Conservation (phyloP, 2,888 invertebrate genomes). For the Psylliodes chrysocephalus region DNA sequence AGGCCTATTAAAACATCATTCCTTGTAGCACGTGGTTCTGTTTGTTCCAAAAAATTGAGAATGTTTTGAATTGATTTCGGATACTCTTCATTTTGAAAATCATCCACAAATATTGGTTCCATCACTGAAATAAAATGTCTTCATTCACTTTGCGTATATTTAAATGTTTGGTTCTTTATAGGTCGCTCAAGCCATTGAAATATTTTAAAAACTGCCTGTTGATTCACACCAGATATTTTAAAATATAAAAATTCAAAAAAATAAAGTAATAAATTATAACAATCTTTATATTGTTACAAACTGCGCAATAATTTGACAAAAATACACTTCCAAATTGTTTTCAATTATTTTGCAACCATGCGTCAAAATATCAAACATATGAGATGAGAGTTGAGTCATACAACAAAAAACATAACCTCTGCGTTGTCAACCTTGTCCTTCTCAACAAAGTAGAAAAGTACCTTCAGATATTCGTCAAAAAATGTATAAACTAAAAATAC, state of each 20-base stretch:
- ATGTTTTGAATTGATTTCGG: constrained; percentile 56
- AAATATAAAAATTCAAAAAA: neutral
- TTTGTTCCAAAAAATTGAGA: constrained; percentile 47
- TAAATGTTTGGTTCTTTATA: neutral
- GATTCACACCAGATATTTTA: constrained; percentile 35
- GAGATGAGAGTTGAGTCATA: too few relatives aligned
- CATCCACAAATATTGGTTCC: constrained; percentile 59
- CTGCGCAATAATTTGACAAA: neutral
- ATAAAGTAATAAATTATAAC: neutral
- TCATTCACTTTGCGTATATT: constrained; percentile 9
- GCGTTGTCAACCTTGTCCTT: constrained; percentile 8
- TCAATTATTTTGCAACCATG: neutral
- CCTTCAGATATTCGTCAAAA: neutral
- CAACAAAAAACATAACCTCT: constrained; percentile 10
- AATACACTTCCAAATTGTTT: too few relatives aligned
- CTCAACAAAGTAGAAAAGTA: neutral
- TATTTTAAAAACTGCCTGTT: constrained; percentile 47
- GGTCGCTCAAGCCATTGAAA: constrained; percentile 35
- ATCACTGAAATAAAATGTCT: constrained; percentile 55
- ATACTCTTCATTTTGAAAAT: constrained; percentile 50
- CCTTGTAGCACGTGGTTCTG: constrained; percentile 35
- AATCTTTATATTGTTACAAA: neutral
- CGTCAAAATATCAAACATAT: neutral
- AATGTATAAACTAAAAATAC: neutral
- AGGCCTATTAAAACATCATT: constrained; percentile 58